phyloP scores from a whole-genome alignment of 1,140 invertebrate species.

The Melanaphis sacchari region DNA sequence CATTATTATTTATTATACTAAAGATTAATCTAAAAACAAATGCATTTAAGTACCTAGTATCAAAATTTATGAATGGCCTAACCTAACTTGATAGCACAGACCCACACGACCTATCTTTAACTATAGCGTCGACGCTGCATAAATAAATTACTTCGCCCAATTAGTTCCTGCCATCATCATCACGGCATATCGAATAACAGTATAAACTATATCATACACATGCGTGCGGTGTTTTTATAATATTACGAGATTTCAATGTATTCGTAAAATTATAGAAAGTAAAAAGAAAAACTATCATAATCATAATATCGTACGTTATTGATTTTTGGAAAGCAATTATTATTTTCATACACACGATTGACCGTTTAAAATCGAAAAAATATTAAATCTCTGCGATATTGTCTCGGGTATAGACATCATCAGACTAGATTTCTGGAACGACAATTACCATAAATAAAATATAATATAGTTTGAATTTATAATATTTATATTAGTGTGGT shows the following conservation, averaged over 20 bases:
- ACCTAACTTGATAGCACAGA: neutral
- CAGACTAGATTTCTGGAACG: neutral
- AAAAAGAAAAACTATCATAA: neutral
- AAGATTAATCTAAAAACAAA: too few relatives aligned
- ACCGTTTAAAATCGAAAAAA: neutral
- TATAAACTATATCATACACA: neutral
- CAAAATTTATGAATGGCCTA: neutral
- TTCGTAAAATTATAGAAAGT: conserved; percentile 27
- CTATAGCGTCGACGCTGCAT: neutral
- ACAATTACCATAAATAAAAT: too few relatives aligned
- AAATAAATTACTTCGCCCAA: neutral
- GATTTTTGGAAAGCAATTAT: conserved; percentile 22
- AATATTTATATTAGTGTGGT: too few relatives aligned
- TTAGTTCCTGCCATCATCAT: neutral
- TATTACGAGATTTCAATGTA: neutral
- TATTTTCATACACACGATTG: neutral
- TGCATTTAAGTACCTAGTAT: neutral
- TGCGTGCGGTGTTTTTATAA: neutral
- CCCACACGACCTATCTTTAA: neutral
- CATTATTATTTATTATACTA: neutral
- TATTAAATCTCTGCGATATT: neutral
- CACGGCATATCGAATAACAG: neutral
- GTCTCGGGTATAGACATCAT: neutral
- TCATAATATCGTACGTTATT: neutral
- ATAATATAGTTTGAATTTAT: too few relatives aligned